Base-by-base conservation (phyloP, 2,113 vertebrate species). In the Channa argus region DNA sequence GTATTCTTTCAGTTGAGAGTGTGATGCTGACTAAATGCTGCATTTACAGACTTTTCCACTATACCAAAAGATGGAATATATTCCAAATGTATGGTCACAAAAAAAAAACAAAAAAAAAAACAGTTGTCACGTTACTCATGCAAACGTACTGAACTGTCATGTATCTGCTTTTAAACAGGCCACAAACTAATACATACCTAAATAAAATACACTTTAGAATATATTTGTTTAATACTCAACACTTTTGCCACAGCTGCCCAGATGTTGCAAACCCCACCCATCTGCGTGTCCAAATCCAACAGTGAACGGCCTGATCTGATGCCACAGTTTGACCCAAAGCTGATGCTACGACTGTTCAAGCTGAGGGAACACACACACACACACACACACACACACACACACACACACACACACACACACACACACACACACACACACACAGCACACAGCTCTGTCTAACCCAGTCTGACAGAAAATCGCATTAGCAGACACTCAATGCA, bases 241-340 rank as follows among this genome's bases (percentile, higher is more conserved):
- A 7, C 9, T 36, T 46, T 33, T 44, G 43, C 61, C 12, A 41
- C 51, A 68, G 4, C 45, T 63, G 49, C 3, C 60, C 75, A 79
- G 71, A 74, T 65, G 61, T 63, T 63, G 24, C 24, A 45, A 36
- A 50, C 24, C 63, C 51, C 58, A 41, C 24, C 38, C 60, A 39
- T 24, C 65, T 34, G 13, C 5, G 50, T 63, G 8, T 4, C 8
- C 24, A 13, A 37, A 71, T 6, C 10, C 52, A 54, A 5, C n/a
- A 24, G 34, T 7, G 43, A 79, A 9, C 37, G 44, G 54, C 34
- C 10, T 12, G 33, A 76, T 41, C 39, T 34, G 11, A 51, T 24
- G 53, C 38, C 12, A n/a, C 63, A 2, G 13, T 34, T 46, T 46
- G 50, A 72, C 41, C 47, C 52, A 61, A 65, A 77, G 37, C 82